Percentiles rank a stretch among this genome's conserved stretches.
Evolutionary conservation across 2,113 vertebrate species (phyloP).

Genomic region (Pavo muticus): DNA sequence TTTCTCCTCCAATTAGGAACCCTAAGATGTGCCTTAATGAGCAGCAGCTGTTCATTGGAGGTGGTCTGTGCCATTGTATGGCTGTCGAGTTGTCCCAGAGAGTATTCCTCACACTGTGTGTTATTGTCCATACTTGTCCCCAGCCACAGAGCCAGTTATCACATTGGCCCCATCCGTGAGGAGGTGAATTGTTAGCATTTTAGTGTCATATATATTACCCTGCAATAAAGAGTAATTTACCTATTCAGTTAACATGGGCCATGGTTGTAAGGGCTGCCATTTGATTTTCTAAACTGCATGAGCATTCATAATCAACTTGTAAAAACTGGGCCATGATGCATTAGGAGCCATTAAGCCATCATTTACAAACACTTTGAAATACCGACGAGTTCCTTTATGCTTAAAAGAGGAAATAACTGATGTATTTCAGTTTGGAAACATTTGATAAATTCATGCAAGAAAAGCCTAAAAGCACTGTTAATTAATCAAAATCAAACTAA

Average conservation of each 20-base stretch:
- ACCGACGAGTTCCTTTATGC: not conserved
- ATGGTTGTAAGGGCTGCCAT: constrained; percentile 37
- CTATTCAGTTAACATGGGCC: constrained; percentile 44
- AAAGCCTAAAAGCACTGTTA: constrained; percentile 69
- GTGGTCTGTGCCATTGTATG: not conserved
- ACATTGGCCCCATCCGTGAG: not conserved
- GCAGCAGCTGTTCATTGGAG: not conserved
- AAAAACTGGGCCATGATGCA: constrained; percentile 65
- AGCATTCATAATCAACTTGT: constrained; percentile 66
- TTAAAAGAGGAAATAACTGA: constrained; percentile 69
- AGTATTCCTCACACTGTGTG: fast-evolving
- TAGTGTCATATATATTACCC: constrained; percentile 14
- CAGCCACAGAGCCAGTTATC: not conserved
- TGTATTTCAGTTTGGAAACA: constrained; percentile 68
- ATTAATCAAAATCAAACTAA: constrained; percentile 74
- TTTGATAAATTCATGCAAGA: constrained; percentile 62
- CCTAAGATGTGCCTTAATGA: not conserved
- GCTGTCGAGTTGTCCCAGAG: not conserved
- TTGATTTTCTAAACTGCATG: constrained; percentile 57
- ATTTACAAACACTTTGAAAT: constrained; percentile 71
- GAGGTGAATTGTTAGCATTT: constrained; percentile 27
- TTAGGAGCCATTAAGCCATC: constrained; percentile 69
- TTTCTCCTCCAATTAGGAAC: not conserved
- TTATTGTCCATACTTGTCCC: not conserved
- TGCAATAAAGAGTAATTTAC: constrained; percentile 50